These are phyloP conservation scores for Hypomecis atomaria DNA, from an alignment of 2,888 invertebrate genomes.

Conservation along the genomic window DNA sequence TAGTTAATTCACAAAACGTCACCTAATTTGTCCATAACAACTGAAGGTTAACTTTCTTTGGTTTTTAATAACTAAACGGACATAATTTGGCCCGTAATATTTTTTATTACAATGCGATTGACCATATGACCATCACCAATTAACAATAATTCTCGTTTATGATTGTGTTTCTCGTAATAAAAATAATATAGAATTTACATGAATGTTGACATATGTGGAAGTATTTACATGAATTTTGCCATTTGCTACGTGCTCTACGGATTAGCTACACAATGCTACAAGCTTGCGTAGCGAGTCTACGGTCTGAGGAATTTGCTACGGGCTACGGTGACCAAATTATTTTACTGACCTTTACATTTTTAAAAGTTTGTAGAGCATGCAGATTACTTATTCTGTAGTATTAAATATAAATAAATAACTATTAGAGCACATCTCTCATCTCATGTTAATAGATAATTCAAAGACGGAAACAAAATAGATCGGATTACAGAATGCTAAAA, in stretches of 20 bases:
- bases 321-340: background rate
- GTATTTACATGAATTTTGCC: slow-evolving; percentile 7
- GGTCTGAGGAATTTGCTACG: background rate
- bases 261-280: slow-evolving; percentile 11
- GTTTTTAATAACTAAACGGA: slow-evolving; percentile 20
- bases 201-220: background rate
- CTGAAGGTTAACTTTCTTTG: background rate
- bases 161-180: slow-evolving; percentile 18
- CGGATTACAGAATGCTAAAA: too few species aligned
- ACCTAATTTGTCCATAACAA: background rate
- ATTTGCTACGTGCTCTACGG: slow-evolving; percentile 10
- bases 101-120: too few species aligned
- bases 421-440: too few species aligned
- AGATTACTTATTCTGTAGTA: too few species aligned
- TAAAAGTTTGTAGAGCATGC: too few species aligned
- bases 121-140: slow-evolving; percentile 15
- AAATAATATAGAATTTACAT: slow-evolving; percentile 1
- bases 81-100: slow-evolving; percentile 23
- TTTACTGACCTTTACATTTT: too few species aligned
- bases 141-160: too few species aligned
- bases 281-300: slow-evolving; percentile 6
- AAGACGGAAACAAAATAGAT: too few species aligned
- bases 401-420: too few species aligned
- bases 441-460: too few species aligned
- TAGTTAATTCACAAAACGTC: too few species aligned